Evolutionary conservation across 2,888 invertebrate species (phyloP), one percentile per base, ranked within the genome.

Genomic region (Colostygia pectinataria): DNA sequence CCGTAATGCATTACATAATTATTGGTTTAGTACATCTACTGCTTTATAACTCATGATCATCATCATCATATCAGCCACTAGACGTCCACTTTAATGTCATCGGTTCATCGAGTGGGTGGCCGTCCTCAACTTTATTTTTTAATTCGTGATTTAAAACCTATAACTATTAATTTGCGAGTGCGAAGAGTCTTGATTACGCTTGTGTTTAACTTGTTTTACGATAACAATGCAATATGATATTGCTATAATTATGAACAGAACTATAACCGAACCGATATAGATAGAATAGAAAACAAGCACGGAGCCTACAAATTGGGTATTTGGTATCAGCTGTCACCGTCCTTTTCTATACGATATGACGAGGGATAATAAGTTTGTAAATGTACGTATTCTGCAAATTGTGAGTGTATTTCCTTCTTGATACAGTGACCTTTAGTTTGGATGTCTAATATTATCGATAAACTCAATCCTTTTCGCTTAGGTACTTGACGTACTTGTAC

Each of bases 291-390:
- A 54, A 55, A 53, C 53, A 55, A 53, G 45, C 43, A n/a, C 53
- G 37, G 57, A 29, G 45, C 50, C 36, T 57, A 52, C 46, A 54
- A 57, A 56, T 57, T 51, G 61, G 63, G 62, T 71, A 71, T 65
- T 63, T 53, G 64, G 67, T 68, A 68, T 67, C 62, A 53, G 57
- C 68, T 69, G 71, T 68, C 70, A 65, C 53, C 34, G 36, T 61
- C 71, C 68, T 50, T 64, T 62, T 64, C 55, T 61, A 53, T 60
- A 57, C 36, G 45, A 53, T 48, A 55, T 75, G 75, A 77, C 67
- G 66, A 73, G 65, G 77, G 77, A 76, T 76, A 77, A 76, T 73
- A 69, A 66, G 56, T 48, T 55, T 55, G 51, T 57, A 55, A 59
- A 49, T 48, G 49, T 37, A 23, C 38, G 42, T 24, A 46, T 42